Percentiles rank a stretch among this genome's conserved stretches.
Evolutionary conservation across 2,888 invertebrate genomes (phyloP).

Genomic region (Lasius fuliginosus): DNA sequence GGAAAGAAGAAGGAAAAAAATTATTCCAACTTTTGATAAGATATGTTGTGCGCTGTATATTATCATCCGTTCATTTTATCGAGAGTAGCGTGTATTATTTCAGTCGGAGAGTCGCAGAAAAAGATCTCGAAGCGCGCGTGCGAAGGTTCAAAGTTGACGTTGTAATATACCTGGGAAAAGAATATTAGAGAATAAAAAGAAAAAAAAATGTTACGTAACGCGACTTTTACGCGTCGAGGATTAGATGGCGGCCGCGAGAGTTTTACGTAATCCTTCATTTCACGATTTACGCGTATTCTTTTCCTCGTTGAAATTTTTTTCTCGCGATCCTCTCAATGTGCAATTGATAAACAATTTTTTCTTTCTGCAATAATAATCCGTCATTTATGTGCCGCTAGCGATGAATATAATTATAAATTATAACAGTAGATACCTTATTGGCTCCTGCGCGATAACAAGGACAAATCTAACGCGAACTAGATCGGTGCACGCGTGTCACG

Average conservation of each 20-base stretch:
- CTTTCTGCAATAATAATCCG: neutral
- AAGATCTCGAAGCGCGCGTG: neutral
- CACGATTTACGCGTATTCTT: slow-evolving; percentile 19
- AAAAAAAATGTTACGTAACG: slow-evolving; percentile 31
- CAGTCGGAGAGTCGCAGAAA: neutral
- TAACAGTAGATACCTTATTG: slow-evolving; percentile 2
- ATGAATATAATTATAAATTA: neutral
- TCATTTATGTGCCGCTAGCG: slow-evolving; percentile 9
- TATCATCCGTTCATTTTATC: neutral
- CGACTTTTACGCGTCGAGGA: slow-evolving; percentile 31
- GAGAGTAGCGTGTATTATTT: neutral
- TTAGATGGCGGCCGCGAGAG: slow-evolving; percentile 30
- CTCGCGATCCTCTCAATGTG: neutral
- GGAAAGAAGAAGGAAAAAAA: neutral
- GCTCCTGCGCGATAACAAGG: slow-evolving; percentile 30
- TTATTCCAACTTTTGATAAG: neutral
- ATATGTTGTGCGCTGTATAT: too few species aligned
- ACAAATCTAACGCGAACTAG: slow-evolving; percentile 17
- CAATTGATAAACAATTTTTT: slow-evolving; percentile 46
- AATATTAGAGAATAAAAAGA: slow-evolving; percentile 14
- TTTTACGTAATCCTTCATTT: slow-evolving; percentile 42
- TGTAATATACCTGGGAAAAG: neutral
- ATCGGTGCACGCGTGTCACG: neutral
- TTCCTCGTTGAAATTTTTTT: slow-evolving; percentile 19
- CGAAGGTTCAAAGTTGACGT: slow-evolving; percentile 4